These are phyloP conservation scores for Oreochromis grahami DNA, from an alignment of 2,797 vertebrate species.

Conservation along the genomic window DNA sequence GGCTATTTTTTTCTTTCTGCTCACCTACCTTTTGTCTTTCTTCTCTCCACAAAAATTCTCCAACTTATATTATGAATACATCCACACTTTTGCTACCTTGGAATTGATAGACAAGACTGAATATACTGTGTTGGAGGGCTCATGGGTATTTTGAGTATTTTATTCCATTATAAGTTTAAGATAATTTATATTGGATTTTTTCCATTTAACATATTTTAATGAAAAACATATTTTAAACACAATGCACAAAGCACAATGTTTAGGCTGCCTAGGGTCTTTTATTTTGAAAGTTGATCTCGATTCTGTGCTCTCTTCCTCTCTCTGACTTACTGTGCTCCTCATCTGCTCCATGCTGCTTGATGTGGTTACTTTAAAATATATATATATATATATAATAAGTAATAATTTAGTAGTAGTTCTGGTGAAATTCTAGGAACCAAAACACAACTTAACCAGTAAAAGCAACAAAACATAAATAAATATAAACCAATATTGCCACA, in stretches of 20 bases:
- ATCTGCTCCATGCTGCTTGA: not conserved
- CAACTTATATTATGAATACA: not conserved
- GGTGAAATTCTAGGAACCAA: not conserved
- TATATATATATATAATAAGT: not conserved
- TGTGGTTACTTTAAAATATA: not conserved
- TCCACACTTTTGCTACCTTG: not conserved
- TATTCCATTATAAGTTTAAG: not conserved
- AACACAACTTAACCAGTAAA: not conserved
- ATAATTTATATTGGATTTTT: not conserved
- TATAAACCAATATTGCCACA: not conserved
- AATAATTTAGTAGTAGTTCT: not conserved
- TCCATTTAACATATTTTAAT: not conserved
- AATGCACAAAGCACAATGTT: not conserved
- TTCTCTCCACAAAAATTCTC: not conserved
- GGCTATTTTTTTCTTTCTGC: not conserved
- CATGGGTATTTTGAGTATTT: not conserved
- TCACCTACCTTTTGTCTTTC: not conserved
- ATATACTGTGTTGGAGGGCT: not conserved
- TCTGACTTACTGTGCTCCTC: not conserved
- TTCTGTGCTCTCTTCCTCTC: not conserved
- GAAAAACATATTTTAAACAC: not conserved
- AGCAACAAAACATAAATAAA: not conserved
- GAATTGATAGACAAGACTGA: not conserved
- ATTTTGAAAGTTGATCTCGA: not conserved
- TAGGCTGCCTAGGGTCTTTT: not conserved